These are phyloP conservation scores for Drosophila antonietae DNA, from an alignment of 2,888 invertebrate genomes.

Conservation along the genomic window DNA sequence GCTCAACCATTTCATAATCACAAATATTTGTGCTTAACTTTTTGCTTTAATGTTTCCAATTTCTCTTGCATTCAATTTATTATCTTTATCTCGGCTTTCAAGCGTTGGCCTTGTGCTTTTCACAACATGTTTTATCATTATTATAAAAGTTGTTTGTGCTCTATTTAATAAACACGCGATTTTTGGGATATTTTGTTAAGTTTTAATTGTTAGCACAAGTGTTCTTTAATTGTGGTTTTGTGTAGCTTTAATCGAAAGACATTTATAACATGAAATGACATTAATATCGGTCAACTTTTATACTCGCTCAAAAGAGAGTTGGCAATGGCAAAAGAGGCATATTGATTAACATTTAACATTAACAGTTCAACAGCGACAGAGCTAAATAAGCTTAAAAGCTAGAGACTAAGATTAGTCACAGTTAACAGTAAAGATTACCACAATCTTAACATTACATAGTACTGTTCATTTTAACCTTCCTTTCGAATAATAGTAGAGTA, in stretches of 20 bases:
- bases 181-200: background rate
- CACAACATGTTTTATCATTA: background rate
- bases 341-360: background rate
- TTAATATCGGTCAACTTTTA: background rate
- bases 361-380: background rate
- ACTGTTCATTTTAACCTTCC: too few relatives aligned
- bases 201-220: constrained; percentile 1
- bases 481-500: background rate
- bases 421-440: background rate
- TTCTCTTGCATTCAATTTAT: constrained; percentile 1
- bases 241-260: background rate
- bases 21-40: background rate
- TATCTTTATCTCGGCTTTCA: constrained; percentile 1
- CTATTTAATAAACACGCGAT: constrained; percentile 4
- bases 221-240: background rate
- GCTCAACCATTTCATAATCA: constrained; percentile 5
- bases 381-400: background rate
- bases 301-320: background rate
- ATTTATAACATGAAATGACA: constrained; percentile 1
- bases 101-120: background rate
- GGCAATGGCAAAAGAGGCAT: too few relatives aligned
- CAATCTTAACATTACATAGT: background rate
- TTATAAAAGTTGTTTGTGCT: background rate
- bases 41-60: background rate
- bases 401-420: background rate